Conservation (phyloP, 2,888 invertebrate species). For the Drosophila cognata region DNA sequence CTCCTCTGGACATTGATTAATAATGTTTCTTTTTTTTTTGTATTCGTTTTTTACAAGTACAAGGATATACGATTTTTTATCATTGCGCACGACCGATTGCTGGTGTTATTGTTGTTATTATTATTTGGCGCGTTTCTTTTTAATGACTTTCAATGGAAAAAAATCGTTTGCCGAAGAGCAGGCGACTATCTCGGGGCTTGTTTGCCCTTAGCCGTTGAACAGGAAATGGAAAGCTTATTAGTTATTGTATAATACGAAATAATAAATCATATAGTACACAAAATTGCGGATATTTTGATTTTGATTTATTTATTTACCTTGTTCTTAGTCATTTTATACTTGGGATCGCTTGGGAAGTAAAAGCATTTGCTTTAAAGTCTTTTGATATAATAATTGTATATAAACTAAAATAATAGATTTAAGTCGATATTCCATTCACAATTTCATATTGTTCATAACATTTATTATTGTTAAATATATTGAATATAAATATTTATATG, state of each 20-base stretch:
- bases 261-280: background rate
- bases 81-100: slow-evolving; percentile 64
- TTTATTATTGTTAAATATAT: too few species aligned
- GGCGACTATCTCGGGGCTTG: slow-evolving; percentile 29
- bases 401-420: background rate
- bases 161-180: slow-evolving; percentile 35
- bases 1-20: slow-evolving; percentile 80
- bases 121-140: slow-evolving; percentile 57
- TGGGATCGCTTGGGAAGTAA: background rate
- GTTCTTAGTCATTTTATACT: background rate
- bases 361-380: background rate
- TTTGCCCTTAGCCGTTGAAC: slow-evolving; percentile 12
- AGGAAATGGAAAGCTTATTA: slow-evolving; percentile 10
- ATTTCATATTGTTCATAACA: background rate
- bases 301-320: background rate
- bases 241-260: slow-evolving; percentile 1
- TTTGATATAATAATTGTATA: background rate
- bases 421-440: background rate
- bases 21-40: slow-evolving; percentile 62
- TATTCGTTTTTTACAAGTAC: slow-evolving; percentile 32
- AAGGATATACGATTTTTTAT: slow-evolving; percentile 54
- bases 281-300: background rate
- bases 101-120: slow-evolving; percentile 44
- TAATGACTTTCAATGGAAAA: slow-evolving; percentile 54
- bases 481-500: background rate